Conservation (phyloP, 1,140 invertebrate genomes). For the Hypothenemus hampei region DNA sequence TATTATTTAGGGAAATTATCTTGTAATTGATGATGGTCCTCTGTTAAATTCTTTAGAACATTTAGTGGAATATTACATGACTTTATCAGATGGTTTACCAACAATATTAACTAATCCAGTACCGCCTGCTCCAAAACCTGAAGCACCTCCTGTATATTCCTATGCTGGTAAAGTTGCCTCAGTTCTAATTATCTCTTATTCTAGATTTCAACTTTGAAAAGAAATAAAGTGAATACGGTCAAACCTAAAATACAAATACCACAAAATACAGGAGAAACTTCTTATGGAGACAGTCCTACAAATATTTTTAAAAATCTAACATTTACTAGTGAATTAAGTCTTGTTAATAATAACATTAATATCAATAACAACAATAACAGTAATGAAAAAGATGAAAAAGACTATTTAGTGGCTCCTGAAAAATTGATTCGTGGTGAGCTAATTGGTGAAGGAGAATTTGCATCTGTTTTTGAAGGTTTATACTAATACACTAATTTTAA, state of each 20-base stretch:
- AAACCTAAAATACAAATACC: conserved; percentile 13
- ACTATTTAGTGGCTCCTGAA: conserved; percentile 56
- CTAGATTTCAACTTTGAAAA: conserved; percentile 53
- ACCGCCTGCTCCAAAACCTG: conserved; percentile 67
- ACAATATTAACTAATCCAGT: conserved; percentile 66
- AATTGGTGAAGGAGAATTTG: conserved; percentile 88
- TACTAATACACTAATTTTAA: conserved; percentile 42
- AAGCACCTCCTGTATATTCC: conserved; percentile 54
- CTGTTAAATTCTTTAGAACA: conserved; percentile 79
- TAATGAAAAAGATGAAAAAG: conserved; percentile 32
- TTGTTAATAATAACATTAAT: conserved; percentile 31
- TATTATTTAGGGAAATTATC: conserved; percentile 58
- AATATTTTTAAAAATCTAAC: conserved; percentile 33
- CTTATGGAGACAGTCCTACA: conserved; percentile 29
- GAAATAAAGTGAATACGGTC: conserved; percentile 20
- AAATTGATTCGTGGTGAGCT: conserved; percentile 61
- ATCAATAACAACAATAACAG: conserved; percentile 7
- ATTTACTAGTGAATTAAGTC: conserved; percentile 35
- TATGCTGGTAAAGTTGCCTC: not conserved
- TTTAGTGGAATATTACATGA: conserved; percentile 77
- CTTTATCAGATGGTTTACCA: conserved; percentile 79
- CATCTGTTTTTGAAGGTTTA: conserved; percentile 74
- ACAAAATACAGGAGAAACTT: not conserved
- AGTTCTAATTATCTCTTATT: not conserved
- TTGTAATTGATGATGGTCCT: conserved; percentile 88